Base-by-base conservation (phyloP, 2,113 vertebrate species). In the Tursiops truncatus region DNA sequence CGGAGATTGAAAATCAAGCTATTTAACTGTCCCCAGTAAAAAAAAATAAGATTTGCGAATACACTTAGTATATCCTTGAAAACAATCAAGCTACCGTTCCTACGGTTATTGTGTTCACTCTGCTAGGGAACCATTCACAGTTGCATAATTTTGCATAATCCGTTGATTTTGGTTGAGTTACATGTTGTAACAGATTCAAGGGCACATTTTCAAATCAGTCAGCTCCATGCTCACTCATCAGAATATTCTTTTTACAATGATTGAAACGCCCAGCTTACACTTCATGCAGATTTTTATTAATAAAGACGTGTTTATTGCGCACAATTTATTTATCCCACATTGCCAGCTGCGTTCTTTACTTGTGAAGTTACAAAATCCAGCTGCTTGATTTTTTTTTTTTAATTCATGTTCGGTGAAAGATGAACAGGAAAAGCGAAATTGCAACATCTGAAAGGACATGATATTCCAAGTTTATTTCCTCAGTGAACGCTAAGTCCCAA, bases 261-360 rank as follows among this genome's bases (percentile, higher is more conserved):
- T 91, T 88, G 96, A 98, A 96, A 97, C 67, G 95, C 92, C 95
- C 96, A n/a, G 70, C 88, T 97, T 97, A 97, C 77, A 88, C 96
- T 65, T 97, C 97, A 97, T 97, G 98, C 58, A 97, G 98, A 96
- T 97, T 98, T 91, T 98, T 98, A 98, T 98, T 97, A 98, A 98
- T 97, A 98, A 98, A 98, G 98, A 98, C 47, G 85, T 96, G 97
- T 98, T 97, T 98, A 96, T 95, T 97, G 97, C 65, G 74, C 93
- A 91, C 83, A 79, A 84, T 67, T 82, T 94, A 97, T 92, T 98
- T 98, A 97, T 98, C 98, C 96, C 97, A 93, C 86, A 97, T 70
- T 28, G 88, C 97, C 97, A 98, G 94, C 94, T 97, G 97, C 17
- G 87, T 17, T 82, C 94, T 84, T 82, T 87, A 53, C 41, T 93